Conservation (phyloP, 2,888 invertebrate species). For the Lepas anatifera region DNA sequence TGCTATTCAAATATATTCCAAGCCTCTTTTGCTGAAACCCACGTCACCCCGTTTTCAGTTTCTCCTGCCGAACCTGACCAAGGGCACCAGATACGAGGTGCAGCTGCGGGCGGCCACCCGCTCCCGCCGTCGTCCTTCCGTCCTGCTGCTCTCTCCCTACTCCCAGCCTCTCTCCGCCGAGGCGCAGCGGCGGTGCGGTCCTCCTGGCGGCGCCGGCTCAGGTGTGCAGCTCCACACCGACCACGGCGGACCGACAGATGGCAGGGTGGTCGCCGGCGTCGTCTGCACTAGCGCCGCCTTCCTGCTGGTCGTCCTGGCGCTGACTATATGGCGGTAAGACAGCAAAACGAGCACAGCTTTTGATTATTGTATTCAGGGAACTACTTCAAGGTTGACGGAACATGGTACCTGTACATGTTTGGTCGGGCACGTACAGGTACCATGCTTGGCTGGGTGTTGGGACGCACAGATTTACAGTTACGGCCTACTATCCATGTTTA, state of each 20-base stretch:
- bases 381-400: too few relatives aligned
- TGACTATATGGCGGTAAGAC: constrained; percentile 59
- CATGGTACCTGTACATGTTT: too few relatives aligned
- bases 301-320: constrained; percentile 51
- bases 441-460: too few relatives aligned
- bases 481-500: too few relatives aligned
- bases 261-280: constrained; percentile 56
- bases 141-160: background rate
- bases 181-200: background rate
- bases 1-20: too few relatives aligned
- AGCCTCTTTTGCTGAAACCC: too few relatives aligned
- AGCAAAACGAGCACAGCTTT: too few relatives aligned
- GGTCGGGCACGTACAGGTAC: too few relatives aligned
- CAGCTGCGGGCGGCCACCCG: constrained; percentile 54
- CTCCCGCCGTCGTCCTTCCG: constrained; percentile 35
- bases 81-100: constrained; percentile 55
- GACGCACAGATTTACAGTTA: too few relatives aligned
- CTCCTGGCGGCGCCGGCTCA: background rate
- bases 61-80: constrained; percentile 53
- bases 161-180: background rate
- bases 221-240: background rate
- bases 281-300: constrained; percentile 57
- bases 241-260: constrained; percentile 37
- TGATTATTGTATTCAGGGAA: too few relatives aligned
- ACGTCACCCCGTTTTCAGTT: too few relatives aligned